Conservation (phyloP, 2,888 invertebrate genomes). For the Catocala fraxini region DNA sequence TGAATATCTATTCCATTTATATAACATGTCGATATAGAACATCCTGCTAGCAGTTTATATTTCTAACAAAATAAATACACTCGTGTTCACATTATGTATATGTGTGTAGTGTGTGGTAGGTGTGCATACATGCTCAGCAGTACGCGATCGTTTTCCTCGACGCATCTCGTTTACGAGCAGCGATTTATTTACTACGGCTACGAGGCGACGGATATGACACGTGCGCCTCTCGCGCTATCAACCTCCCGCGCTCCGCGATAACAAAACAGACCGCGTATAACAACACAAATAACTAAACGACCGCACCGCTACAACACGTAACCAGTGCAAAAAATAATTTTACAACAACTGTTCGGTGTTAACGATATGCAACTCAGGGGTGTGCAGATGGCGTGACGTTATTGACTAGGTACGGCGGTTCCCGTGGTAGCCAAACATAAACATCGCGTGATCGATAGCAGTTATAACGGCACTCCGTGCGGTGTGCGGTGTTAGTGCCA, state of each 20-base stretch:
- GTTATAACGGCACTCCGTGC: constrained; percentile 60
- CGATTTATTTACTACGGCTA: constrained; percentile 66
- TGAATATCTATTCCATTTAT: too few relatives aligned
- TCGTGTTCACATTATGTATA: too few relatives aligned
- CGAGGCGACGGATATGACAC: constrained; percentile 57
- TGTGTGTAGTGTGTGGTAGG: neutral
- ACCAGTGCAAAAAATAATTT: constrained; percentile 32
- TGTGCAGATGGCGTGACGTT: constrained; percentile 62
- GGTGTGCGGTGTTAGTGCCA: constrained; percentile 46
- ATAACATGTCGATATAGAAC: neutral
- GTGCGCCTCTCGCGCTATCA: constrained; percentile 61
- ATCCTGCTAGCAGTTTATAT: constrained; percentile 7
- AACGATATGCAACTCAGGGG: constrained; percentile 54
- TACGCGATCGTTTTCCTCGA: constrained; percentile 23
- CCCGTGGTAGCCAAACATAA: constrained; percentile 83
- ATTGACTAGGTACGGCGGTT: constrained; percentile 67
- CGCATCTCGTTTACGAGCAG: constrained; percentile 53
- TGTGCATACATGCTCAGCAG: too few relatives aligned
- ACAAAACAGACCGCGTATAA: constrained; percentile 50
- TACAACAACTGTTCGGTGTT: constrained; percentile 28
- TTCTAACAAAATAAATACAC: constrained; percentile 24
- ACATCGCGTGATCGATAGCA: constrained; percentile 82
- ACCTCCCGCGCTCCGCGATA: constrained; percentile 59
- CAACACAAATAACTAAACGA: constrained; percentile 48
- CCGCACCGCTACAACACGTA: constrained; percentile 28